Conservation (phyloP, 2,797 vertebrate species). For the Cheirogaleus major region DNA sequence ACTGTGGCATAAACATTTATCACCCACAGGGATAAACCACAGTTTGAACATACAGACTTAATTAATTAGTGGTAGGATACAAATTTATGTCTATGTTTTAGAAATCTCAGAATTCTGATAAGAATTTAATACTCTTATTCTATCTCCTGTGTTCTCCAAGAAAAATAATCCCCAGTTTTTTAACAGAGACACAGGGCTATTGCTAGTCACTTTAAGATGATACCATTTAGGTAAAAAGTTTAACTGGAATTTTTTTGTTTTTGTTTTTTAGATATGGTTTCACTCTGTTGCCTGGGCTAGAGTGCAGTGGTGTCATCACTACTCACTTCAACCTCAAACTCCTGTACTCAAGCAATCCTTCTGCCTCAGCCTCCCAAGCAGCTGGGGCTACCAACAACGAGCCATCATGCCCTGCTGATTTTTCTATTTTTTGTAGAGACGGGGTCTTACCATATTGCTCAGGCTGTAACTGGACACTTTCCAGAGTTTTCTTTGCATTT, state of each 20-base stretch:
- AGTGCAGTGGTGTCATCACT: background rate
- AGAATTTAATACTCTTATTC: background rate
- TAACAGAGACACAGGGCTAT: background rate
- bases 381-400: background rate
- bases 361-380: background rate
- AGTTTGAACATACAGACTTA: background rate
- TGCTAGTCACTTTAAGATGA: background rate
- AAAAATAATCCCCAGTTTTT: background rate
- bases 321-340: background rate
- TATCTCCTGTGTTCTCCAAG: background rate
- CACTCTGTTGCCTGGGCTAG: background rate
- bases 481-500: background rate
- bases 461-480: background rate
- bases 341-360: background rate
- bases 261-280: background rate
- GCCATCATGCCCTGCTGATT: background rate
- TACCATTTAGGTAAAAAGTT: background rate
- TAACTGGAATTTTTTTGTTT: background rate
- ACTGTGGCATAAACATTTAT: background rate
- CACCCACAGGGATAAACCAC: background rate
- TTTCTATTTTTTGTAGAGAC: too few species aligned
- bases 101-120: constrained; percentile 36
- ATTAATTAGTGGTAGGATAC: background rate
- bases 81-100: background rate
- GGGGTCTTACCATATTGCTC: too few species aligned